These are phyloP conservation scores for Vannuccia rotundouncinata DNA, from an alignment of 2,888 invertebrate species.

Conservation along the genomic window DNA sequence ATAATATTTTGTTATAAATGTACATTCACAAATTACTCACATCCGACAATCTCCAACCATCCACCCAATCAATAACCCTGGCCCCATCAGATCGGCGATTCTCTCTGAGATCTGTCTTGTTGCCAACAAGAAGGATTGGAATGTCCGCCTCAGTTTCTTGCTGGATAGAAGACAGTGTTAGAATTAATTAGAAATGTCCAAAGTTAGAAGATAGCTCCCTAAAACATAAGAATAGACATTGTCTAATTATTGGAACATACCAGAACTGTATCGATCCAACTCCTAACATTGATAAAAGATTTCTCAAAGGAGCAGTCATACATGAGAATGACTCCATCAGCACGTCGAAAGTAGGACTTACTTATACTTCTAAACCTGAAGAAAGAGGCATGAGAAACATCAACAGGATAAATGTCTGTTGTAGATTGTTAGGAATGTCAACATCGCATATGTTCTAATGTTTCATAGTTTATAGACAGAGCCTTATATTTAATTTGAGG, in stretches of 20 bases:
- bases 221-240: too few relatives aligned
- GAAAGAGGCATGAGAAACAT: background rate
- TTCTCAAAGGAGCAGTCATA: constrained; percentile 63
- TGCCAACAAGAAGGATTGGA: constrained; percentile 62
- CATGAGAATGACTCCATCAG: constrained; percentile 62
- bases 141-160: constrained; percentile 60
- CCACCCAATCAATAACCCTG: constrained; percentile 30
- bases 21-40: too few relatives aligned
- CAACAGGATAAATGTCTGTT: background rate
- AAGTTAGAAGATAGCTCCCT: too few relatives aligned
- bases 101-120: constrained; percentile 61
- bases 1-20: too few relatives aligned
- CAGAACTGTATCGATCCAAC: constrained; percentile 62
- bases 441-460: too few relatives aligned
- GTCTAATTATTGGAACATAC: constrained; percentile 53
- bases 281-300: constrained; percentile 61
- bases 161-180: constrained; percentile 52
- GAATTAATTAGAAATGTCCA: too few relatives aligned
- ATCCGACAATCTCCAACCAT: constrained; percentile 35
- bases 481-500: too few relatives aligned
- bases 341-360: constrained; percentile 63
- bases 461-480: too few relatives aligned
- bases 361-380: constrained; percentile 61
- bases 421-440: too few relatives aligned
- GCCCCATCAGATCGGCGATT: constrained; percentile 48